Conservation (phyloP, 2,888 invertebrate species). For the Drosophila bunnanda region DNA sequence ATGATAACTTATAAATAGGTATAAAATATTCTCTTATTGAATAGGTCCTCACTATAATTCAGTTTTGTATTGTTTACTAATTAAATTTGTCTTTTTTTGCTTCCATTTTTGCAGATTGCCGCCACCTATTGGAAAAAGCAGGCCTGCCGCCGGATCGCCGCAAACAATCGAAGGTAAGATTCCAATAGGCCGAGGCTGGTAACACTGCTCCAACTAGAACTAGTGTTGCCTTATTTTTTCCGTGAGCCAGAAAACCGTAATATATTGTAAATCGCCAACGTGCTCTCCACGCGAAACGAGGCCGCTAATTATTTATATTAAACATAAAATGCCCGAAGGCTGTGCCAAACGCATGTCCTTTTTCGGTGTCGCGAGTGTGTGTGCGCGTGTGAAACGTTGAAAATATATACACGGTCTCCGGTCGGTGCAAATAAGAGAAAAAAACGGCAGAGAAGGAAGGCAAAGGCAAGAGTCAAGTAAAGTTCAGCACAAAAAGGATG, state of each 20-base stretch:
- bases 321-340: slow-evolving; percentile 62
- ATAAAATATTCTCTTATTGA: neutral
- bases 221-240: slow-evolving; percentile 23
- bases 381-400: slow-evolving; percentile 23
- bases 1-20: neutral
- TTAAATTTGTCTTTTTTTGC: neutral
- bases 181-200: neutral
- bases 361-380: slow-evolving; percentile 51
- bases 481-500: slow-evolving; percentile 12
- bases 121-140: neutral
- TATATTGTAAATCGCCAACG: slow-evolving; percentile 16
- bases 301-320: slow-evolving; percentile 38
- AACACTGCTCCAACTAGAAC: slow-evolving; percentile 18
- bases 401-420: slow-evolving; percentile 19
- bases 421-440: slow-evolving; percentile 18
- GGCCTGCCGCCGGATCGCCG: neutral
- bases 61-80: neutral
- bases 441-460: neutral
- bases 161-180: neutral
- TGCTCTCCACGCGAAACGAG: slow-evolving; percentile 28
- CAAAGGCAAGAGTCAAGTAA: slow-evolving; percentile 6
- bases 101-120: neutral
- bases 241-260: slow-evolving; percentile 60
- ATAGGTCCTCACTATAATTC: neutral
- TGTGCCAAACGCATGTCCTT: slow-evolving; percentile 71